Evolutionary conservation across 2,888 invertebrate species (phyloP).

Genomic region (Hypsopygia costalis): DNA sequence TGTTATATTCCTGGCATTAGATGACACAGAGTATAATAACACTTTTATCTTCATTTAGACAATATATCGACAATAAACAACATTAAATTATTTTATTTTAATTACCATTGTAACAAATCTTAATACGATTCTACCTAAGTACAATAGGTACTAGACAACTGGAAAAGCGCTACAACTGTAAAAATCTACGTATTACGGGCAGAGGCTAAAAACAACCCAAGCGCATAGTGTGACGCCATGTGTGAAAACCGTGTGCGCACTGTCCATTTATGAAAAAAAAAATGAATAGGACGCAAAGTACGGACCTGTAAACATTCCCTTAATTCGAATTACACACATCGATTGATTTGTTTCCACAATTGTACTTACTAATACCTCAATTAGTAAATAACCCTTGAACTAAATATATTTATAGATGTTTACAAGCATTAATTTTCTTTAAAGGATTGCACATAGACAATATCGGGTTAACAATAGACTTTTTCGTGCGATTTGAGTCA

Average conservation of each 20-base stretch:
- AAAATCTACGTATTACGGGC: constrained; percentile 5
- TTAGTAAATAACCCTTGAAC: constrained; percentile 66
- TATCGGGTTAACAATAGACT: constrained; percentile 48
- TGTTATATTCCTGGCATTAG: too few species aligned
- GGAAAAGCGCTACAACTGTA: constrained; percentile 2
- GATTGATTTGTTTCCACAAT: constrained; percentile 66
- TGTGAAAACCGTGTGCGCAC: constrained; percentile 60
- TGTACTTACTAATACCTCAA: constrained; percentile 64
- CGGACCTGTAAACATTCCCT: constrained; percentile 65
- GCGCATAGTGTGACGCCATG: constrained; percentile 49
- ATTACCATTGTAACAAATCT: too few species aligned
- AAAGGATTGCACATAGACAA: constrained; percentile 56
- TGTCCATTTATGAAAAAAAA: constrained; percentile 54
- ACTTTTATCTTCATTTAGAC: too few species aligned
- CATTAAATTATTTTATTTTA: too few species aligned
- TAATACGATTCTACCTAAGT: too few species aligned
- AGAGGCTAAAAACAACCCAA: constrained; percentile 7
- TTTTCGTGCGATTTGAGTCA: constrained; percentile 20
- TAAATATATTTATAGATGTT: constrained; percentile 56
- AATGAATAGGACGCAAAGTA: constrained; percentile 39
- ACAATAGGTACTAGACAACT: too few species aligned
- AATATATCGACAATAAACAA: too few species aligned
- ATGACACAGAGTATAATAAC: too few species aligned
- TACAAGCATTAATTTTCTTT: constrained; percentile 48
- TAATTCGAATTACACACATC: constrained; percentile 74